These are phyloP conservation scores for Takifugu rubripes DNA, from an alignment of 2,797 vertebrate species.

Conservation along the genomic window DNA sequence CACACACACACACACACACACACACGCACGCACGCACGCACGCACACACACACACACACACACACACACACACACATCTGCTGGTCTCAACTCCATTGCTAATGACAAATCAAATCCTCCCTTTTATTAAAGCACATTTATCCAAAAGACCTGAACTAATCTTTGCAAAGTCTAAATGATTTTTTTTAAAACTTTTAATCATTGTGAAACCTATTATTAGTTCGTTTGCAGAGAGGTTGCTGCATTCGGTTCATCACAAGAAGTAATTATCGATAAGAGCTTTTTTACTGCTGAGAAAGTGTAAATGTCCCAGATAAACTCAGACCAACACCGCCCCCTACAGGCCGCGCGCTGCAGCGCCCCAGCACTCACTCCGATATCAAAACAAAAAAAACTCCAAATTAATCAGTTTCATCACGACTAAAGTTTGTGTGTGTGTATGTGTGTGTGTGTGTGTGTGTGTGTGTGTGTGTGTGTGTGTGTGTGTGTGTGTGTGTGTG, in stretches of 20 bases:
- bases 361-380: conserved; percentile 4
- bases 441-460: background rate
- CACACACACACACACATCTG: background rate
- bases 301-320: conserved; percentile 22
- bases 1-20: no score
- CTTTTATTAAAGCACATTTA: conserved; percentile 35
- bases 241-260: conserved; percentile 46
- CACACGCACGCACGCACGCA: no score
- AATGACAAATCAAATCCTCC: conserved; percentile 35
- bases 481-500: background rate
- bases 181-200: conserved; percentile 42
- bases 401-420: background rate
- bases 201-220: conserved; percentile 51
- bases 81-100: conserved; percentile 26
- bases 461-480: conserved; percentile 2
- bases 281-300: conserved; percentile 5
- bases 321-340: conserved; percentile 64
- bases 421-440: background rate
- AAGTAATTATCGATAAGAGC: conserved; percentile 54
- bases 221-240: conserved; percentile 47
- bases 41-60: conserved; percentile 1
- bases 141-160: conserved; percentile 56
- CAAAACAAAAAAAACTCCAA: conserved; percentile 14
- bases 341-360: conserved; percentile 32
- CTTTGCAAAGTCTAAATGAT: conserved; percentile 31